phyloP scores from a whole-genome alignment of 1,140 invertebrate genomes.

The Sminthurinus signatus region DNA sequence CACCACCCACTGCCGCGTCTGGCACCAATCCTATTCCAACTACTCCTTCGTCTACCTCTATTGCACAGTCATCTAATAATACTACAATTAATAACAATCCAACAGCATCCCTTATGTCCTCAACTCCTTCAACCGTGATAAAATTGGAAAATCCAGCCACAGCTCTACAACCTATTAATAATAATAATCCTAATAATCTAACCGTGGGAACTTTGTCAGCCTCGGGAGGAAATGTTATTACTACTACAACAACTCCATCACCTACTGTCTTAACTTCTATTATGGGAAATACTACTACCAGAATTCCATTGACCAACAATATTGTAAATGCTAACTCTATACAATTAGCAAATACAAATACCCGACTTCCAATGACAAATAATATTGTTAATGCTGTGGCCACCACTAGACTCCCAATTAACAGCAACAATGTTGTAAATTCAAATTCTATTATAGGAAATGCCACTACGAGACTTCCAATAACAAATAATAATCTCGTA shows the following conservation, averaged over 20 bases:
- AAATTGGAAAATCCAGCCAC: no score
- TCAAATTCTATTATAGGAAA: no score
- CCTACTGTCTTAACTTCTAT: constrained; percentile 3
- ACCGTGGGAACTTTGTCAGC: neutral
- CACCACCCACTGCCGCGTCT: constrained; percentile 52
- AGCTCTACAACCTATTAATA: neutral
- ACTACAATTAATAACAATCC: constrained; percentile 3
- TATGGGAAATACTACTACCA: no score
- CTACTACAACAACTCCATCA: neutral
- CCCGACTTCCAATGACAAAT: no score
- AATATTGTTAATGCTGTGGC: neutral
- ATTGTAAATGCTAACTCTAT: no score
- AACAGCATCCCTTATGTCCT: neutral
- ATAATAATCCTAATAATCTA: neutral
- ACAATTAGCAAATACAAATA: no score
- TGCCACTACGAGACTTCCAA: constrained; percentile 9
- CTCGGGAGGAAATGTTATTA: constrained; percentile 4
- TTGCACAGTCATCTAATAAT: constrained; percentile 24
- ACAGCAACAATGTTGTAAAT: neutral
- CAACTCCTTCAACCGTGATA: neutral
- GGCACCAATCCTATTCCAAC: constrained; percentile 47
- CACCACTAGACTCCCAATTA: constrained; percentile 6
- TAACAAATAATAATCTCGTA: neutral
- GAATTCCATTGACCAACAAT: no score
- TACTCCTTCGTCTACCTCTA: constrained; percentile 24